Base-by-base conservation (phyloP, 2,113 vertebrate genomes). In the Fukomys damarensis region DNA sequence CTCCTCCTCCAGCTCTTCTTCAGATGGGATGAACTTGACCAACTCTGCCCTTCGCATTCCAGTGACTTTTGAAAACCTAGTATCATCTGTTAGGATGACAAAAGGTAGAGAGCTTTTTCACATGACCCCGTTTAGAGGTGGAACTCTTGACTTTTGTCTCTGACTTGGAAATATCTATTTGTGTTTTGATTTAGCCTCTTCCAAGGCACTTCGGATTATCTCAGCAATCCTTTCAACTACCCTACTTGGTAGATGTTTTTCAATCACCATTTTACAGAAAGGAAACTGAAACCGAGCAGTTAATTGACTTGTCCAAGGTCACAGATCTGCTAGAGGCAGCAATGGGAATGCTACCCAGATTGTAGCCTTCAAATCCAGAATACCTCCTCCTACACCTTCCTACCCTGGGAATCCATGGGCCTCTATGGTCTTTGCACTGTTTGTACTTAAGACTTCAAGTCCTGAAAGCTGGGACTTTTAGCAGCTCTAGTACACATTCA, bases 161-260 rank as follows among this genome's bases (percentile, higher is more conserved):
- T 86, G 66, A 72, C 32, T 43, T 85, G 63, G 80, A 94, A 91
- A 59, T 43, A 59, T 79, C 26, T 89, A 43, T 61, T 84, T 14
- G 63, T 30, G 20, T 85, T 61, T 94, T 68, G 28, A 35, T 56
- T 52, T 70, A 94, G 79, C 46, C 35, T 94, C 82, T 88, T 91
- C 77, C 30, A 28, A 74, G 16, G 22, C 26, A 38, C 56, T 38
- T 30, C 4, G 35, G 76, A 65, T 88, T n/a, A n/a, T n/a, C 84
- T 59, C 13, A 46, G 30, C 52, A 8, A 81, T 79, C 65, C 82
- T 88, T 93, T n/a, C 72, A 68, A 43, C 3, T 9, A 35, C 26
- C 30, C 38, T 65, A 30, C 20, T 32, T 66, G 32, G 46, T 5
- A 63, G 63, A 52, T 56, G 4, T 32, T 89, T 10, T 28, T 7